Conservation (phyloP, 2,113 vertebrate species). For the Oreochromis tanganicae region DNA sequence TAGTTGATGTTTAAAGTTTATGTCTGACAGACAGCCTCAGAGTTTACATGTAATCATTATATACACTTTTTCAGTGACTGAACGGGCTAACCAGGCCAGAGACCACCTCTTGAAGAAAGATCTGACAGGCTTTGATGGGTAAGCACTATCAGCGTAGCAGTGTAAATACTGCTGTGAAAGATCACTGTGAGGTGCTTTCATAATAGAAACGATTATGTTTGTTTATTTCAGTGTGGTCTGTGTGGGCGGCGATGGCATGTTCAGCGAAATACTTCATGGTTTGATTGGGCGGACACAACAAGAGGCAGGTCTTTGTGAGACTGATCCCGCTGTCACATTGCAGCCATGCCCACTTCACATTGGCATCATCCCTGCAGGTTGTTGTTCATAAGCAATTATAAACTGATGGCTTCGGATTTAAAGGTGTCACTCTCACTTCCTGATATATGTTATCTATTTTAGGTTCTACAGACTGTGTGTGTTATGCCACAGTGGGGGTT, state of each 20-base stretch:
- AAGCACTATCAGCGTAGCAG: not conserved
- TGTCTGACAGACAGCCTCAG: not conserved
- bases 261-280: conserved; percentile 80
- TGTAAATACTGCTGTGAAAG: not conserved
- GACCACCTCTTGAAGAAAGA: conserved; percentile 80
- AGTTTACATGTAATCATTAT: not conserved
- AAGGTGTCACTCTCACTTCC: not conserved
- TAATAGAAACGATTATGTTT: conserved; percentile 30
- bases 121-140: conserved; percentile 77
- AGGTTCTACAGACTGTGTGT: conserved; percentile 81
- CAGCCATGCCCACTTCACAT: conserved; percentile 75
- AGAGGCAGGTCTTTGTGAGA: conserved; percentile 73
- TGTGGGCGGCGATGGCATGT: conserved; percentile 82
- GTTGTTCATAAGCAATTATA: not conserved
- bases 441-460: not conserved
- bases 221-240: conserved; percentile 73
- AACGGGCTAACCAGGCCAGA: conserved; percentile 75
- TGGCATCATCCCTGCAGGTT: conserved; percentile 82
- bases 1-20: not conserved
- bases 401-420: not conserved
- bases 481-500: conserved; percentile 77
- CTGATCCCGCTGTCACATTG: conserved; percentile 56
- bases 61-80: conserved; percentile 68
- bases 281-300: conserved; percentile 77
- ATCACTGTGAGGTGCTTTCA: not conserved